Evolutionary conservation across 2,888 invertebrate species (phyloP).

Genomic region (Torymus tubicola): DNA sequence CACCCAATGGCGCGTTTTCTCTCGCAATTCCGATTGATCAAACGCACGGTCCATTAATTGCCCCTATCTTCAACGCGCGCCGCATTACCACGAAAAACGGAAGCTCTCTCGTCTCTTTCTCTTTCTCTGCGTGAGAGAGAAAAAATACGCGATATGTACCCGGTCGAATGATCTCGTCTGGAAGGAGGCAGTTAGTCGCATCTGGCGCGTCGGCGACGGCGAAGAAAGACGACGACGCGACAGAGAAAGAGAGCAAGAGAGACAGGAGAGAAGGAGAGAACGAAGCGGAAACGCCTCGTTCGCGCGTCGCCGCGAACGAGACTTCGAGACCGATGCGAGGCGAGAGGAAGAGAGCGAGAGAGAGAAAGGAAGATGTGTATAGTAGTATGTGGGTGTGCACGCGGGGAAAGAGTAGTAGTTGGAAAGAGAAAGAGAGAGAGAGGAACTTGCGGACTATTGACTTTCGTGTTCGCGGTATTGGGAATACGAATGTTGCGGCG

Average conservation of each 20-base stretch:
- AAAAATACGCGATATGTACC: constrained; percentile 3
- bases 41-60: constrained; percentile 24
- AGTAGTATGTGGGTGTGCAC: too few relatives aligned
- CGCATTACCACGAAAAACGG: constrained; percentile 27
- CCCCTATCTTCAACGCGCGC: not conserved
- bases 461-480: too few relatives aligned
- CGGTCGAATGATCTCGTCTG: constrained; percentile 49
- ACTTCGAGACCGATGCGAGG: too few relatives aligned
- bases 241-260: not conserved
- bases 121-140: too few relatives aligned
- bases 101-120: too few relatives aligned
- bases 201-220: constrained; percentile 61
- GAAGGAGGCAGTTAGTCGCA: constrained; percentile 67
- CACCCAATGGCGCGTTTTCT: not conserved
- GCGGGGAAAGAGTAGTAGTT: too few relatives aligned
- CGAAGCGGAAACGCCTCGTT: constrained; percentile 1
- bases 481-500: too few relatives aligned
- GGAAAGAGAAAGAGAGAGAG: too few relatives aligned
- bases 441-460: too few relatives aligned
- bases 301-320: not conserved
- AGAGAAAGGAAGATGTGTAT: too few relatives aligned
- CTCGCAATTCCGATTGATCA: constrained; percentile 24
- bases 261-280: not conserved
- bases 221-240: not conserved
- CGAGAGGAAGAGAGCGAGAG: too few relatives aligned